Evolutionary conservation across 1,140 invertebrate species (phyloP), one percentile per base, ranked within the genome.

Genomic region (Onthophagus taurus): DNA sequence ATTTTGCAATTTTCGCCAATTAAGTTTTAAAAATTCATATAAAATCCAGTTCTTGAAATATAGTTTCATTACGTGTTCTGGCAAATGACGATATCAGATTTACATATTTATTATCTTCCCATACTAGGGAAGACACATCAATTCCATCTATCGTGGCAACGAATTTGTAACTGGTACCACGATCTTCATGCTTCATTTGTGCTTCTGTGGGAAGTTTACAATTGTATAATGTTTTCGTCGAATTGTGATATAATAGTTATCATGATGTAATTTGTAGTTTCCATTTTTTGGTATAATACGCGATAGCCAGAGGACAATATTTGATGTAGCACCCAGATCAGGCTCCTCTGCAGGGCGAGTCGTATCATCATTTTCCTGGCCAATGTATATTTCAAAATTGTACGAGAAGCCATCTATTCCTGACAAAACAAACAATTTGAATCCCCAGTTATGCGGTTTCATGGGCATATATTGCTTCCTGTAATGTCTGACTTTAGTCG

Each of bases 131-230:
- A 18, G 35, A 37, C 8, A 37, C 20, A 12, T 33, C 30, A 7
- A 43, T 31, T 3, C 41, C 30, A 33, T 33, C 19, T 11, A 33
- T n/a, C 3, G 11, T 11, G 8, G 17, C 30, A 31, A 33, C 45
- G 74, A 41, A 78, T 88, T 50, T 50, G 17, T 41, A 23, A 31
- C 41, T 21, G 13, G 36, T 47, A 13, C 44, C 37, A 4, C 49
- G n/a, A 3, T 31, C 9, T 13, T 16, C 26, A 19, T 30, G 30
- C 26, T 31, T 42, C 14, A 31, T 14, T 11, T 24, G 13, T 30
- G 12, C 17, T 17, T 42, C 39, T 16, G 12, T 19, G 7, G 39
- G 39, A 9, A 42, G 17, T 31, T 26, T 26, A 30, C 39, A 42
- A 31, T n/a, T n/a, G n/a, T n/a, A n/a, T n/a, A n/a, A n/a, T n/a